Percentiles rank a stretch among this genome's conserved stretches.
Evolutionary conservation across 1,140 invertebrate genomes (phyloP).

Genomic region (Antheraea mylitta): DNA sequence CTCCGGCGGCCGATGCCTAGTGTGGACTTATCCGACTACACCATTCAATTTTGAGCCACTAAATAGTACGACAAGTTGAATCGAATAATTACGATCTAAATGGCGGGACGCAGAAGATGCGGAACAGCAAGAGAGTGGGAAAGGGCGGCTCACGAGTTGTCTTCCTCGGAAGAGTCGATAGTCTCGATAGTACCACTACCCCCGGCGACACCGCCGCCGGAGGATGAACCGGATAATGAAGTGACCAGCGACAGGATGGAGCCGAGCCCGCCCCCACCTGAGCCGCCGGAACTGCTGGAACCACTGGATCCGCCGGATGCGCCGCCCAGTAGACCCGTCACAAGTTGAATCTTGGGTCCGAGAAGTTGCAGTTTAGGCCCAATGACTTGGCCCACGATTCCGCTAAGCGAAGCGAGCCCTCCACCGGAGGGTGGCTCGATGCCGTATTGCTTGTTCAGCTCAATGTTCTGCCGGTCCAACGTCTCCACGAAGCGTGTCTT

Average conservation of each 20-base stretch:
- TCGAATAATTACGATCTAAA: not conserved
- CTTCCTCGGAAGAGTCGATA: constrained; percentile 67
- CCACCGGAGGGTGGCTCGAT: constrained; percentile 81
- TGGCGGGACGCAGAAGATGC: not conserved
- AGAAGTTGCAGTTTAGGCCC: constrained; percentile 81
- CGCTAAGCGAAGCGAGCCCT: constrained; percentile 65
- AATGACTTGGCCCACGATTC: constrained; percentile 78
- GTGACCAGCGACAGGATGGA: constrained; percentile 70
- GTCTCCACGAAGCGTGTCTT: constrained; percentile 84
- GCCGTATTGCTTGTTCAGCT: constrained; percentile 86
- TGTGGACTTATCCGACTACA: not conserved
- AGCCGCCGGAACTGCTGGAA: constrained; percentile 49
- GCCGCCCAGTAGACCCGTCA: constrained; percentile 78
- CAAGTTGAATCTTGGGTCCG: constrained; percentile 78
- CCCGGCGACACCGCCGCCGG: constrained; percentile 52
- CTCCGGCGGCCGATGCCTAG: not conserved
- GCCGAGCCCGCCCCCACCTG: constrained; percentile 63
- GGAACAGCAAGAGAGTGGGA: constrained; percentile 11
- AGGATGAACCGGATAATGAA: constrained; percentile 62
- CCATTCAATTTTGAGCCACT: not conserved
- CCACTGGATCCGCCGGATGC: constrained; percentile 71
- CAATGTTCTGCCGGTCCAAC: constrained; percentile 85
- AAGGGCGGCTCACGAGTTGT: constrained; percentile 50
- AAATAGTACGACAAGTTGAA: not conserved
- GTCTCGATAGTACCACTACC: constrained; percentile 66